A percentile compares a stretch with the other conserved stretches of the same genome.
phyloP scores from a whole-genome alignment of 2,113 vertebrate genomes.

The Nestor notabilis region DNA sequence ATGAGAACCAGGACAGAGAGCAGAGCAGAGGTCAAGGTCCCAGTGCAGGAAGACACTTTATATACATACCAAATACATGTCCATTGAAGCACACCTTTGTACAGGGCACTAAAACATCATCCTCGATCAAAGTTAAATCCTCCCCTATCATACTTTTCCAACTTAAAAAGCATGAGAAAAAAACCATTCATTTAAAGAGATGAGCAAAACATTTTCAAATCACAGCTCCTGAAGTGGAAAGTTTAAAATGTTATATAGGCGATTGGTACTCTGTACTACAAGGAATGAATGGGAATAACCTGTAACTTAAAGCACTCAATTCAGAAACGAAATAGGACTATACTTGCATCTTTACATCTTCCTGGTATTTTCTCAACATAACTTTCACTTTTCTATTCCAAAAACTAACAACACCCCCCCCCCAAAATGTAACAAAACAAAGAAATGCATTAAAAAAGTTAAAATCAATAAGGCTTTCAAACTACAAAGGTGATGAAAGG shows the following conservation, averaged over 20 bases:
- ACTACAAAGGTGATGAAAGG: background rate
- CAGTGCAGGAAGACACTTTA: background rate
- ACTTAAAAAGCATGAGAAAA: background rate
- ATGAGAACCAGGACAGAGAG: background rate
- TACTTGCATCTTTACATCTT: background rate
- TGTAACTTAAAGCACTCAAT: background rate
- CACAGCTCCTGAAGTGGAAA: background rate
- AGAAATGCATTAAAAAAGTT: background rate
- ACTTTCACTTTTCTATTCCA: background rate
- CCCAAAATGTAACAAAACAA: accelerated
- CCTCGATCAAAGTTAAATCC: accelerated
- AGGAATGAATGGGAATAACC: background rate
- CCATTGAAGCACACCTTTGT: background rate
- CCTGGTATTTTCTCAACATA: background rate
- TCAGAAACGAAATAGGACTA: background rate
- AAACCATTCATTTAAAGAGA: background rate
- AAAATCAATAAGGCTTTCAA: background rate
- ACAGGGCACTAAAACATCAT: background rate
- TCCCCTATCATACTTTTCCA: background rate
- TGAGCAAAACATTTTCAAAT: background rate
- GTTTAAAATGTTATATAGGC: background rate
- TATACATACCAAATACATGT: background rate
- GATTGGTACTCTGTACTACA: background rate
- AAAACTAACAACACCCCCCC: background rate
- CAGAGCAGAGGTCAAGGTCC: background rate